Evolutionary conservation across 2,113 vertebrate genomes (phyloP).

Genomic region (Anoura caudifer): DNA sequence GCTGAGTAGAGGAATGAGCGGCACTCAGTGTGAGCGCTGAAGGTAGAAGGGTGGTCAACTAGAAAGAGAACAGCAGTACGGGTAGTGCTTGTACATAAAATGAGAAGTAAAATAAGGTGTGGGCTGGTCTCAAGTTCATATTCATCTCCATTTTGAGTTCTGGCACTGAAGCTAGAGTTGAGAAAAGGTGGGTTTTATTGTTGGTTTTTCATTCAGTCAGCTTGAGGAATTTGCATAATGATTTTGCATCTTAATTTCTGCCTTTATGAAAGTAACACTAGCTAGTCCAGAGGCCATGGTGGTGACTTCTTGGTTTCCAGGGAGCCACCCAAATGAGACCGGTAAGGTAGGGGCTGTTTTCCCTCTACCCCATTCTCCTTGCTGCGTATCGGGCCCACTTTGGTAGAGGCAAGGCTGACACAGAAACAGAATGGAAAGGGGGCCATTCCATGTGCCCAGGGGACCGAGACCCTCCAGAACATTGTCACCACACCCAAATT

Average conservation of each 20-base stretch:
- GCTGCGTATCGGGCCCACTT: neutral
- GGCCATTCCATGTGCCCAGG: no score
- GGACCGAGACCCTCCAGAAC: neutral
- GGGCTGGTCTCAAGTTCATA: neutral
- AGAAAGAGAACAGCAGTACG: neutral
- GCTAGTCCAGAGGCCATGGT: no score
- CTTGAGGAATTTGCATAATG: neutral
- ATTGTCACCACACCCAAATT: neutral
- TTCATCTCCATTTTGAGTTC: neutral
- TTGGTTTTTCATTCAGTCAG: neutral
- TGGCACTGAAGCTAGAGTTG: neutral
- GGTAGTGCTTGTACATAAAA: neutral
- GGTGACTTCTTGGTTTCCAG: neutral
- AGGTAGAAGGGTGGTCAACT: neutral
- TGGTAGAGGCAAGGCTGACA: neutral
- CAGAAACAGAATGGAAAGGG: neutral
- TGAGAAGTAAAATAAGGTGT: neutral
- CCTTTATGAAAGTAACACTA: neutral
- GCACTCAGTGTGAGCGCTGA: neutral
- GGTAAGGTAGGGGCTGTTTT: neutral
- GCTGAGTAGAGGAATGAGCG: neutral
- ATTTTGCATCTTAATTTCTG: neutral
- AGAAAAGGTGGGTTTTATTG: neutral
- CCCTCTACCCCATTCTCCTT: neutral
- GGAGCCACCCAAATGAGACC: neutral